Percentiles rank a stretch among this genome's conserved stretches.
phyloP scores from a whole-genome alignment of 2,888 invertebrate species.

The Heliothis peltigera region DNA sequence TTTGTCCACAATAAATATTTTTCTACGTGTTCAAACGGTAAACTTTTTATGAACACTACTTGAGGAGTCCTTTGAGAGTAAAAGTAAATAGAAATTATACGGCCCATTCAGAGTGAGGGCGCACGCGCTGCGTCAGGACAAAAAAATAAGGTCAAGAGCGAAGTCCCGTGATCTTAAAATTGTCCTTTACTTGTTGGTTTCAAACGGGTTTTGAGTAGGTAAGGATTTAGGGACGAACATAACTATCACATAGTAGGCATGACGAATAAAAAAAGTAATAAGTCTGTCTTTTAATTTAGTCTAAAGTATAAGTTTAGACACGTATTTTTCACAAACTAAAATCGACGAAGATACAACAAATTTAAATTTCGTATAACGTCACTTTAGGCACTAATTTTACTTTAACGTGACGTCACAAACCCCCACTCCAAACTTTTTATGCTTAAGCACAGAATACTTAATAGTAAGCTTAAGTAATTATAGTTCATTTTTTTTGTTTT shows the following conservation, averaged over 20 bases:
- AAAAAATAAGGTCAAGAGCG: slow-evolving; percentile 68
- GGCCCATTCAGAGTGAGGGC: slow-evolving; percentile 77
- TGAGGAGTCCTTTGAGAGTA: slow-evolving; percentile 80
- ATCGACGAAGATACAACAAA: too few relatives aligned
- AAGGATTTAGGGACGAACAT: slow-evolving; percentile 4
- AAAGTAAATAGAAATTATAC: slow-evolving; percentile 87
- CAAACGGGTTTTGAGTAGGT: slow-evolving; percentile 50
- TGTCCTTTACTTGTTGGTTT: slow-evolving; percentile 65
- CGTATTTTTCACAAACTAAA: too few relatives aligned
- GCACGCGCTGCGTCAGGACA: slow-evolving; percentile 76
- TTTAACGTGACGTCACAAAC: too few relatives aligned
- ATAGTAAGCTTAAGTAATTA: too few relatives aligned
- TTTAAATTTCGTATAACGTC: too few relatives aligned
- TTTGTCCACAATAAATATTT: slow-evolving; percentile 81
- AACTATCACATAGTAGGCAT: slow-evolving; percentile 29
- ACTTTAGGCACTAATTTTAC: too few relatives aligned
- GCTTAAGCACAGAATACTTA: too few relatives aligned
- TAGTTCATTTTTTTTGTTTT: too few relatives aligned
- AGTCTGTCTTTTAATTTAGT: too few relatives aligned
- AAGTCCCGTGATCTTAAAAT: slow-evolving; percentile 62
- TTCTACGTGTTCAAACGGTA: slow-evolving; percentile 76
- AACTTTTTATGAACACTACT: slow-evolving; percentile 74
- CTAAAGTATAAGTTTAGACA: too few relatives aligned
- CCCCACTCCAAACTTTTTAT: too few relatives aligned
- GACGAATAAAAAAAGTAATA: too few relatives aligned